Conservation (phyloP, 2,113 vertebrate genomes). For the Tupaia tana region DNA sequence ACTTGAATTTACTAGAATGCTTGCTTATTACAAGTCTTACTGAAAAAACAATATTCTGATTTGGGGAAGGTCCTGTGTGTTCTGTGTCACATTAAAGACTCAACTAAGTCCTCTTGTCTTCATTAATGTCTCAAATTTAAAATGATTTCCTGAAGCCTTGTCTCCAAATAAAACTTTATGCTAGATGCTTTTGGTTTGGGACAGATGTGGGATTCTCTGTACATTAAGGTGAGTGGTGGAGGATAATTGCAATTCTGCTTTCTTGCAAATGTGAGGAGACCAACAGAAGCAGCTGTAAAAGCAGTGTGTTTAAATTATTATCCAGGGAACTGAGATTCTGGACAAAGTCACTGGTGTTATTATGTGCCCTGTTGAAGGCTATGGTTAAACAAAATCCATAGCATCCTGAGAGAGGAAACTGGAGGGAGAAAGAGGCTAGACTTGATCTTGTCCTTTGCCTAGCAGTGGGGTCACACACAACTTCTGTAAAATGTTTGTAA, state of each 20-base stretch:
- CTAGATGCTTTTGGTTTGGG: conserved; percentile 69
- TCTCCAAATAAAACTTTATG: conserved; percentile 67
- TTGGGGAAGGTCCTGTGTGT: conserved; percentile 35
- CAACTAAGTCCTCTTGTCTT: conserved; percentile 33
- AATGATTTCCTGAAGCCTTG: conserved; percentile 49
- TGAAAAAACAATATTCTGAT: conserved; percentile 45
- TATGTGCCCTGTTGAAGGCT: background rate
- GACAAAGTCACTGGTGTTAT: conserved; percentile 6
- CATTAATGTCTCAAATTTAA: conserved; percentile 65
- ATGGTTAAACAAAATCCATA: background rate
- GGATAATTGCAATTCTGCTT: conserved; percentile 46
- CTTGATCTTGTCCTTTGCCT: conserved; percentile 37
- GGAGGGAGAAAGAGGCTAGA: conserved; percentile 47
- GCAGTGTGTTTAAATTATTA: conserved; percentile 19
- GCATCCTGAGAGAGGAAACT: conserved; percentile 46
- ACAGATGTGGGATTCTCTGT: conserved; percentile 63
- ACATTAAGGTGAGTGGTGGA: conserved; percentile 75
- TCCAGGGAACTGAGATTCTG: conserved; percentile 23
- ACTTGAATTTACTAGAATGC: conserved; percentile 59
- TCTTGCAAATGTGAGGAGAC: conserved; percentile 41
- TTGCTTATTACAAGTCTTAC: conserved; percentile 42
- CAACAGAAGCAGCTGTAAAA: conserved; percentile 46
- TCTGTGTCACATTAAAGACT: conserved; percentile 62
- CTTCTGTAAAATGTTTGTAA: background rate
- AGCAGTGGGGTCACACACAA: background rate